phyloP scores from a whole-genome alignment of 2,797 vertebrate species.

The Enteromius thamalakanensis region DNA sequence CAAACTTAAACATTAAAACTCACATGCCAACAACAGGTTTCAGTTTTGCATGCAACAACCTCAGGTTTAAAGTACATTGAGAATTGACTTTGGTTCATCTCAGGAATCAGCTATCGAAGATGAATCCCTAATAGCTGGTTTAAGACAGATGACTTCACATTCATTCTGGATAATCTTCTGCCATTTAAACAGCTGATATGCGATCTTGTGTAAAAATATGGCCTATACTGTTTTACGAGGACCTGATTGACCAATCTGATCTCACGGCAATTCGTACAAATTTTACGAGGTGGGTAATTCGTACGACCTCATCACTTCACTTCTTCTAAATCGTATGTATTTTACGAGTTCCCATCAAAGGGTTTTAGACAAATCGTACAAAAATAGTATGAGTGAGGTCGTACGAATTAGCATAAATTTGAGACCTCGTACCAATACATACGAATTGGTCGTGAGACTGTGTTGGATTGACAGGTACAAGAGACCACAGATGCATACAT shows the following conservation, averaged over 20 bases:
- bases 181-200: background rate
- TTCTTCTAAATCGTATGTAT: too few relatives aligned
- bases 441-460: too few relatives aligned
- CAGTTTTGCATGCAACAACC: conserved; percentile 34
- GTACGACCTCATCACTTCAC: too few relatives aligned
- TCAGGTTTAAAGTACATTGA: background rate
- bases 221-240: too few relatives aligned
- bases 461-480: background rate
- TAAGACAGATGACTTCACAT: conserved; percentile 8
- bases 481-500: background rate
- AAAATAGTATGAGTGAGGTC: too few relatives aligned
- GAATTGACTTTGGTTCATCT: conserved; percentile 12
- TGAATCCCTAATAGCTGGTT: background rate
- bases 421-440: too few relatives aligned
- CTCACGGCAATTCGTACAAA: too few relatives aligned
- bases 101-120: background rate
- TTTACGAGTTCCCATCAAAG: too few relatives aligned
- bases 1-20: background rate
- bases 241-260: too few relatives aligned
- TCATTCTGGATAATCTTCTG: conserved; percentile 1
- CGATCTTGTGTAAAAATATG: background rate
- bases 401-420: too few relatives aligned
- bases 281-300: too few relatives aligned
- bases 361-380: too few relatives aligned
- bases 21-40: conserved; percentile 18